Base-by-base conservation (phyloP, 1,140 invertebrate species). In the Riptortus pedestris region DNA sequence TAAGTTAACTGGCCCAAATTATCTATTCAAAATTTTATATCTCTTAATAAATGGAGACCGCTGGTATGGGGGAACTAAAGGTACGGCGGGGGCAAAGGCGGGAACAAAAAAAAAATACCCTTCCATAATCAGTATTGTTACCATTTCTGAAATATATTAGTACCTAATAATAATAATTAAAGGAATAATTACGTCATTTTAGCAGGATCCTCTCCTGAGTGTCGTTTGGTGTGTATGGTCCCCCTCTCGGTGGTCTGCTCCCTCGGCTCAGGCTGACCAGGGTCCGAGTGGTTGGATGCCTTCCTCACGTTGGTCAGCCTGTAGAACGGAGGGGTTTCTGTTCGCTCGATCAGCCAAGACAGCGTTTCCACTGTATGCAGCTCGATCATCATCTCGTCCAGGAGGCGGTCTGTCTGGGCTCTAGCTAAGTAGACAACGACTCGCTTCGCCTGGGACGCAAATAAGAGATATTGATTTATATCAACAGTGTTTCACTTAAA, bases 311-410 rank as follows among this genome's bases (percentile, higher is more conserved):
- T 88, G 0, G 91, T 94, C 63, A 97, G 80, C 26, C 95, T 80
- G 77, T 96, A 99, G 76, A 96, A 99, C 0, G 96, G 96, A 27
- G 95, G 93, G 0, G 96, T 96, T 80, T 98, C 93, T 0, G 93
- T 98, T 55, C 94, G 78, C 74, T 97, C 95, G 68, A 97, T 95
- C 62, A 93, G 79, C 73, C 92, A 94, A 75, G 93, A 95, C 2
- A 97, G 77, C 0, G 92, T 96, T 75, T 98, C 95, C 1, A 97
- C 92, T 0, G 93, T 96, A 77, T 96, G 90, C 47, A 99, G 78
- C 76, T 98, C 95, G 14, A 86, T 86, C 90, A 98, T 95, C 77
- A 99, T 86, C 75, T 98, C 93, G 71, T 98, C 93, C 2, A 99
- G 80, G 1, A 98, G 80, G 55, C 91, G 81, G 73, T 96, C 91